These are phyloP conservation scores for Zophobas atratus DNA, from an alignment of 1,140 invertebrate genomes.

Conservation along the genomic window DNA sequence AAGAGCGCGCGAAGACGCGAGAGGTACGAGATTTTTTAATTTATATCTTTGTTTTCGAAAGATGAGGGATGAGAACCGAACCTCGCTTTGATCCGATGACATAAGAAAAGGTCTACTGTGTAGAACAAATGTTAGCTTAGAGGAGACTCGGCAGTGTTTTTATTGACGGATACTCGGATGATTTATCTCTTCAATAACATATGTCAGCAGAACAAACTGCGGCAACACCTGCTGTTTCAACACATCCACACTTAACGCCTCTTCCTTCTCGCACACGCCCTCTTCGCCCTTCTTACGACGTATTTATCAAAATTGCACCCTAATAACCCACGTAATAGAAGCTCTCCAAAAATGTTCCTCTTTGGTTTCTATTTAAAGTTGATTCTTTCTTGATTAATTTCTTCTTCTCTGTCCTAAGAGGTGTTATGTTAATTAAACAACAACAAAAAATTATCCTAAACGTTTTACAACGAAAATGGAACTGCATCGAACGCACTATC, in stretches of 20 bases:
- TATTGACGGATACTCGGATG: conserved; percentile 54
- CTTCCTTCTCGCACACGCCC: conserved; percentile 6
- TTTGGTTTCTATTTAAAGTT: too few species aligned
- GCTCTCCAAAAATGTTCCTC: too few species aligned
- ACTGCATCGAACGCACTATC: neutral
- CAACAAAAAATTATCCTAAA: too few species aligned
- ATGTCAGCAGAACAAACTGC: conserved; percentile 52
- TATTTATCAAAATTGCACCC: conserved; percentile 39
- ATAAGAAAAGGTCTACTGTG: conserved; percentile 27
- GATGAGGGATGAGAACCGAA: conserved; percentile 9
- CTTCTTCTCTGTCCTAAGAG: too few species aligned
- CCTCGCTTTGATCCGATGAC: conserved; percentile 22
- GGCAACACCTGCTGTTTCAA: conserved; percentile 51
- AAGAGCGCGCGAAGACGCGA: neutral
- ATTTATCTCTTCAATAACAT: conserved; percentile 55
- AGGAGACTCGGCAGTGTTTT: conserved; percentile 42
- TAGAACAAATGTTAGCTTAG: conserved; percentile 50
- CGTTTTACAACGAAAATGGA: too few species aligned
- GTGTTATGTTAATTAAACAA: too few species aligned
- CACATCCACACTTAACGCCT: conserved; percentile 50
- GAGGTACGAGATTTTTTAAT: conserved; percentile 17
- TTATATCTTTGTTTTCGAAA: conserved; percentile 23
- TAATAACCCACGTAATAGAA: too few species aligned
- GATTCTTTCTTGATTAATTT: too few species aligned
- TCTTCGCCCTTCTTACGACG: conserved; percentile 3